Percentiles rank a stretch among this genome's conserved stretches.
These are phyloP conservation scores for Melitaea athalia DNA, from an alignment of 2,888 invertebrate species.

Conservation along the genomic window DNA sequence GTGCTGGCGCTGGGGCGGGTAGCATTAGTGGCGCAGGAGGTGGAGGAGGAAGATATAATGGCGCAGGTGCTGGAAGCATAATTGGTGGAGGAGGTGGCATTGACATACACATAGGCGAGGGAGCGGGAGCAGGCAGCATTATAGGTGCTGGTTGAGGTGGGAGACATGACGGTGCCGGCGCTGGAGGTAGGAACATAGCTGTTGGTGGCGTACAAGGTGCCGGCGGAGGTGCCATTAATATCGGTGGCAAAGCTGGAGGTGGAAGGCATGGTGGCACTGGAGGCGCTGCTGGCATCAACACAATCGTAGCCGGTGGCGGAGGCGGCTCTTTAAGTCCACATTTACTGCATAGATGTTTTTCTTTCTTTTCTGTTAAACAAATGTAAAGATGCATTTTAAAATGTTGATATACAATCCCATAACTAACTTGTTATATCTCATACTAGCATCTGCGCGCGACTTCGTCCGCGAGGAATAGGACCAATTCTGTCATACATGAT, in stretches of 20 bases:
- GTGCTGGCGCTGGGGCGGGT: slow-evolving; percentile 52
- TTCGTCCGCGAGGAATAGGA: too few relatives aligned
- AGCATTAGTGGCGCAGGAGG: slow-evolving; percentile 24
- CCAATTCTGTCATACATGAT: too few relatives aligned
- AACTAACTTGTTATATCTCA: not conserved
- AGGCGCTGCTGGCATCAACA: slow-evolving; percentile 62
- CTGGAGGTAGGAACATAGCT: slow-evolving; percentile 35
- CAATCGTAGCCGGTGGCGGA: slow-evolving; percentile 58
- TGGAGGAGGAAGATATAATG: slow-evolving; percentile 36
- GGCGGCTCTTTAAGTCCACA: slow-evolving; percentile 49
- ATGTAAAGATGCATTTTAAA: not conserved
- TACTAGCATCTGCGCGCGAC: too few relatives aligned
- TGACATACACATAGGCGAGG: slow-evolving; percentile 38
- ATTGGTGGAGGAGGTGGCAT: slow-evolving; percentile 35
- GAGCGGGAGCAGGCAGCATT: slow-evolving; percentile 35
- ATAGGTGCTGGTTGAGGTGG: slow-evolving; percentile 40
- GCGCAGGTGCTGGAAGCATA: slow-evolving; percentile 19
- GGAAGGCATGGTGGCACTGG: slow-evolving; percentile 48
- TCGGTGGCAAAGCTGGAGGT: slow-evolving; percentile 47
- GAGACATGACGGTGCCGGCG: slow-evolving; percentile 47
- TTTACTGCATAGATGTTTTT: slow-evolving; percentile 39
- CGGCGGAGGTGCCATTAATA: slow-evolving; percentile 45
- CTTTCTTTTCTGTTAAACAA: slow-evolving; percentile 44
- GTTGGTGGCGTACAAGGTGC: slow-evolving; percentile 55
- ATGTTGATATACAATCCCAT: not conserved